Evolutionary conservation across 1,140 invertebrate genomes (phyloP).

Genomic region (Antheraea mylitta): DNA sequence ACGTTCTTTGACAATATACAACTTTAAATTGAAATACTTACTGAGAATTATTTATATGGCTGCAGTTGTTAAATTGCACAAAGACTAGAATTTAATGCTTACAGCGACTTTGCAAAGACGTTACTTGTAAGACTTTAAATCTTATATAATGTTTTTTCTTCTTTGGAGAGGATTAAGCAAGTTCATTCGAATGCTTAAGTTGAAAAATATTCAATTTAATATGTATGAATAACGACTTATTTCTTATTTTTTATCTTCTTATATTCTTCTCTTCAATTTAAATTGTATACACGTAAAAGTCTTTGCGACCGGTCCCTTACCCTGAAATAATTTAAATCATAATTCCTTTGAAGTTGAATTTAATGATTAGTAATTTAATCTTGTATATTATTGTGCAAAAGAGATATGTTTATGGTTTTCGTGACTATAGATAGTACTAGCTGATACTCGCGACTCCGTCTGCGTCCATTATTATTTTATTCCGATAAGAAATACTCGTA

Average conservation of each 20-base stretch:
- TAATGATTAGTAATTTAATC: too few relatives aligned
- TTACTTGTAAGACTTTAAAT: slow-evolving; percentile 33
- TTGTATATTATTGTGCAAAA: too few relatives aligned
- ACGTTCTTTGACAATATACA: slow-evolving; percentile 14
- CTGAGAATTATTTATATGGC: slow-evolving; percentile 31
- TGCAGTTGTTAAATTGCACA: slow-evolving; percentile 51
- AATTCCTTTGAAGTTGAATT: too few relatives aligned
- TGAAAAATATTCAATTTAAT: slow-evolving; percentile 13
- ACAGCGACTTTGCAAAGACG: slow-evolving; percentile 29
- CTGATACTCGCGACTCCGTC: too few relatives aligned
- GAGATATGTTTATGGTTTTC: too few relatives aligned
- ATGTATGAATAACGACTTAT: not conserved
- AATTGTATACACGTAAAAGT: too few relatives aligned
- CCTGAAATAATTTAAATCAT: too few relatives aligned
- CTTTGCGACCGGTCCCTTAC: too few relatives aligned
- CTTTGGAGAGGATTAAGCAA: slow-evolving; percentile 21
- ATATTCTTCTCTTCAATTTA: too few relatives aligned
- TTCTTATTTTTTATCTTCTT: not conserved
- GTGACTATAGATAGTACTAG: too few relatives aligned
- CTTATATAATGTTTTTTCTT: slow-evolving; percentile 20
- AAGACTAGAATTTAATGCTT: slow-evolving; percentile 48
- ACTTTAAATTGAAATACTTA: slow-evolving; percentile 29
- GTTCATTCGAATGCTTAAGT: slow-evolving; percentile 10
- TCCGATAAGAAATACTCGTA: too few relatives aligned
- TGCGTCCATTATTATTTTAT: too few relatives aligned